Evolutionary conservation across 2,797 vertebrate genomes (phyloP), one percentile per base, ranked within the genome.

Genomic region (Enteromius treurensis): DNA sequence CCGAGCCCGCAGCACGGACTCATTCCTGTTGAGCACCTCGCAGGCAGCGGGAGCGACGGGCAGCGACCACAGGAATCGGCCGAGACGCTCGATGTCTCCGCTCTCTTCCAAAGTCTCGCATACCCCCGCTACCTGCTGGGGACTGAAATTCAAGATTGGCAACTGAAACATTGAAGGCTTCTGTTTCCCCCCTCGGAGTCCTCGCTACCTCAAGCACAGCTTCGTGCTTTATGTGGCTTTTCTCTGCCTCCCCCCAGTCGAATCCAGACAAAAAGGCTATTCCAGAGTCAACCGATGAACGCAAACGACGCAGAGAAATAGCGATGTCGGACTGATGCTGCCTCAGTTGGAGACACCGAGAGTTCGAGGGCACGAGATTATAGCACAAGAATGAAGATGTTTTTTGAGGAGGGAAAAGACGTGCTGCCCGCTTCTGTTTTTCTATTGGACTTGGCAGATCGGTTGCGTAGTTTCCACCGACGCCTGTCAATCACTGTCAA

Each of bases 61-160:
- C 91, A 99, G 95, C 87, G 98, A 99, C 98, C 98, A 99, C 82
- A 99, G 96, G 94, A 99, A 99, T 92, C 98, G 98, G 84, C 98
- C 98, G 88, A 99, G 95, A 89, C 98, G 97, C 93, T 99, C 98
- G 83, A 99, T 96, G 92, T 99, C 98, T 87, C 98, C 98, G 93
- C 98, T 99, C 90, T 99, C 98, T 93, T 99, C 98, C 94, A 99
- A 95, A 88, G 98, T 99, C 96, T 99, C 98, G 93, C 98, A 99
- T 90, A 99, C 98, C 96, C 98, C 98, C 91, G 98, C 98, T 90
- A 99, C 98, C 93, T 99, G 98, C 98, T 98, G 97, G 94, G 98
- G 97, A 94, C 98, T 99, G 92, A 99, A 99, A 95, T 98, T 99
- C 92, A 99, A 93, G 93, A 98, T 97, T 89, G 98, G 98, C 95